These are phyloP conservation scores for Cryptotis parvus DNA, from an alignment of 2,113 vertebrate species.

Conservation along the genomic window DNA sequence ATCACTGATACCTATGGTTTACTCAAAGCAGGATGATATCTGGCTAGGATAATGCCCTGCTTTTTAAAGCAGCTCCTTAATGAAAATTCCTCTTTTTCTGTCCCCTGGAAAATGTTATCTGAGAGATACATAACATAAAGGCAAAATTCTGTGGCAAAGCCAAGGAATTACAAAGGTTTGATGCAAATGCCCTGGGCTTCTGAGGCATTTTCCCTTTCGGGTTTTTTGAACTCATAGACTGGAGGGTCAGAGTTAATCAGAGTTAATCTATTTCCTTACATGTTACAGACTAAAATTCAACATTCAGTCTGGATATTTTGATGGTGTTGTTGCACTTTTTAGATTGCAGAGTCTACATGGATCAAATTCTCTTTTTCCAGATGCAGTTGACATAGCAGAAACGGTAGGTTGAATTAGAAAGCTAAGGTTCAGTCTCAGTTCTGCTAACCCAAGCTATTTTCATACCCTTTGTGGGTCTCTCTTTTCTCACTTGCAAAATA, in stretches of 20 bases:
- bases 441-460: background rate
- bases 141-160: slow-evolving; percentile 39
- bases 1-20: background rate
- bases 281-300: background rate
- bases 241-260: background rate
- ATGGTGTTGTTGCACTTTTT: background rate
- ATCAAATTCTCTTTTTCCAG: background rate
- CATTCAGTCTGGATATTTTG: background rate
- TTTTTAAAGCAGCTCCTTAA: slow-evolving; percentile 64
- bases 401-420: background rate
- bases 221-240: background rate
- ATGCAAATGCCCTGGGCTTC: background rate
- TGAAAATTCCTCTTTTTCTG: slow-evolving; percentile 37
- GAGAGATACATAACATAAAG: background rate
- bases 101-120: slow-evolving; percentile 17
- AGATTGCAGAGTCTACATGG: background rate
- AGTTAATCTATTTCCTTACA: background rate
- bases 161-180: slow-evolving; percentile 44
- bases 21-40: background rate
- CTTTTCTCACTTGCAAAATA: slow-evolving; percentile 7
- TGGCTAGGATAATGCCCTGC: background rate
- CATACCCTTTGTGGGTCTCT: background rate
- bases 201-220: background rate
- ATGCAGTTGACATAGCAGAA: background rate
- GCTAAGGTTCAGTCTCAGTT: background rate